Conservation (phyloP, 2,797 vertebrate species). For the Mus spretus region DNA sequence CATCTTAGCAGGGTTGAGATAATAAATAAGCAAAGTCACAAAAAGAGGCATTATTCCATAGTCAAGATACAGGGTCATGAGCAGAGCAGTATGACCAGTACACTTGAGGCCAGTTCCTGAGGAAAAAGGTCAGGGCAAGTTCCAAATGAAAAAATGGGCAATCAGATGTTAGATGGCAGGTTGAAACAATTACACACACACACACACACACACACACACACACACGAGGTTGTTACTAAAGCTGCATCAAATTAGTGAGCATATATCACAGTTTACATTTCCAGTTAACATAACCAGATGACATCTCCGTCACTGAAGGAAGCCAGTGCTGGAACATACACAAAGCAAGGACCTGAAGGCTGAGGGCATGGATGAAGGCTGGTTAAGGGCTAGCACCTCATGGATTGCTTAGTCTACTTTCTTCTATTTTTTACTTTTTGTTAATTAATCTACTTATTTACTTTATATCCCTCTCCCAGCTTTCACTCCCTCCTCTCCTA, state of each 20-base stretch:
- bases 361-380: not conserved
- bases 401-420: not conserved
- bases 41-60: not conserved
- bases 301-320: not conserved
- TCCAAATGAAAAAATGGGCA: not conserved
- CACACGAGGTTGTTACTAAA: no score
- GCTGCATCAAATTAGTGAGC: not conserved
- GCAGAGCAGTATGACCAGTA: not conserved
- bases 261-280: not conserved
- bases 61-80: no score
- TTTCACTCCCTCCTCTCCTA: no score
- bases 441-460: no score
- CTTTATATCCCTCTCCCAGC: no score
- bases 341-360: not conserved
- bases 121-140: no score
- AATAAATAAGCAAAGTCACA: not conserved
- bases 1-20: not conserved
- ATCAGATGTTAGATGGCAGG: no score
- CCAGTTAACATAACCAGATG: not conserved
- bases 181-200: not conserved
- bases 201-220: not conserved
- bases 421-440: no score
- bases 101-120: not conserved
- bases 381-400: not conserved
- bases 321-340: no score